A percentile compares a stretch with the other conserved stretches of the same genome.
These are phyloP conservation scores for Watsonalla binaria DNA, from an alignment of 2,888 invertebrate genomes.

Conservation along the genomic window DNA sequence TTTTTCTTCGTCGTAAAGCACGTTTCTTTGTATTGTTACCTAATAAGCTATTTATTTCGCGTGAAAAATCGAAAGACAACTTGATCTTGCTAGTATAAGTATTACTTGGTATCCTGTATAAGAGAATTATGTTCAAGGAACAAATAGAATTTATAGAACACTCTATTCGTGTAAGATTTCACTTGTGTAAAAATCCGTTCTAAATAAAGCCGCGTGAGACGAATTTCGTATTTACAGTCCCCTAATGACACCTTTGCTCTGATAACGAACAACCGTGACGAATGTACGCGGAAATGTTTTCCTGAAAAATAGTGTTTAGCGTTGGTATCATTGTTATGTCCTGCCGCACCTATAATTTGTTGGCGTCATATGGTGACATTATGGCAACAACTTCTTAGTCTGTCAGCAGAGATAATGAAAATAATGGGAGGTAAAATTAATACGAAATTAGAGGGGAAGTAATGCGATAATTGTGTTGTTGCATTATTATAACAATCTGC, in stretches of 20 bases:
- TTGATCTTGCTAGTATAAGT: no score
- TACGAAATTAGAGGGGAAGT: conserved; percentile 72
- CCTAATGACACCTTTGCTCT: neutral
- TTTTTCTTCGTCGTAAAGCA: no score
- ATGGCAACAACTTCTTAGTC: conserved; percentile 60
- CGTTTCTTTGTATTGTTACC: no score
- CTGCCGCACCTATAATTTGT: conserved; percentile 66
- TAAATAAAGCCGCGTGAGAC: neutral
- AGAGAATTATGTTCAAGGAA: no score
- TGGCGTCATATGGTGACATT: conserved; percentile 63
- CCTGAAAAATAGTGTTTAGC: conserved; percentile 45
- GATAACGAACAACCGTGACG: conserved; percentile 23
- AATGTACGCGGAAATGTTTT: conserved; percentile 44
- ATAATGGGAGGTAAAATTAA: conserved; percentile 72
- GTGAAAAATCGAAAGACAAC: no score
- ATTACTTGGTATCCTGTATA: no score
- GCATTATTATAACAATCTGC: conserved; percentile 52
- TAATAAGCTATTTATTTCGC: no score
- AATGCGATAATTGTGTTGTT: conserved; percentile 62
- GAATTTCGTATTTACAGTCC: conserved; percentile 3
- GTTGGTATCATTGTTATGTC: conserved; percentile 22
- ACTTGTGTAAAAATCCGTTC: neutral
- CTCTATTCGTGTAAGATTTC: no score
- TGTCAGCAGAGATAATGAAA: conserved; percentile 71
- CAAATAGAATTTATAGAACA: no score